Conservation (phyloP, 2,888 invertebrate species). For the Drosophila pegasa region DNA sequence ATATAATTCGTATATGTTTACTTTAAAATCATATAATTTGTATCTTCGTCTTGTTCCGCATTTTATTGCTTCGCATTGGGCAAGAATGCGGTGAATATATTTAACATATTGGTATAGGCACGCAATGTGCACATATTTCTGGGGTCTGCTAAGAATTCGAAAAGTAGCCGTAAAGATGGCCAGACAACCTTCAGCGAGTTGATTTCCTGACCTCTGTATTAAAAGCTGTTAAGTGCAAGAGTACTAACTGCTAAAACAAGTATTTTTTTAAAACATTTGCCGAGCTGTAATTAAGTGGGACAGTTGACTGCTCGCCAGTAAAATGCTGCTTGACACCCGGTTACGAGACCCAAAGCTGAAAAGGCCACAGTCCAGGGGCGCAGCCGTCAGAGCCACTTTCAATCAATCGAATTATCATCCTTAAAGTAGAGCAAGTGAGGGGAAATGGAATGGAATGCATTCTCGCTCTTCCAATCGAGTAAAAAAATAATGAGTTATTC, state of each 20-base stretch:
- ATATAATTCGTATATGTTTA: conserved; percentile 22
- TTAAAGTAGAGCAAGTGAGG: conserved; percentile 8
- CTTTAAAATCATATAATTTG: conserved; percentile 29
- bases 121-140: not conserved
- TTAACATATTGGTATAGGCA: conserved; percentile 11
- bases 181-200: conserved; percentile 21
- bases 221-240: conserved; percentile 19
- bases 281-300: conserved; percentile 31
- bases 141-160: conserved; percentile 14
- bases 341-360: conserved; percentile 12
- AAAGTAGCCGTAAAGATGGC: conserved; percentile 17
- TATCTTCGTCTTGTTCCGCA: not conserved
- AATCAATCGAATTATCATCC: conserved; percentile 19
- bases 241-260: conserved; percentile 26
- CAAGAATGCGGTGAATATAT: conserved; percentile 29
- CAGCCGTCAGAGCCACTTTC: not conserved
- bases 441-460: not conserved
- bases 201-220: conserved; percentile 38
- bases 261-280: conserved; percentile 25
- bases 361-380: conserved; percentile 15
- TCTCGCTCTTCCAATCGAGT: not conserved
- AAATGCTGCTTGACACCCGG: conserved; percentile 26
- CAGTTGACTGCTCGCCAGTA: conserved; percentile 22
- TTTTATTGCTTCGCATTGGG: conserved; percentile 21
- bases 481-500: not conserved